These are phyloP conservation scores for Automeris io DNA, from an alignment of 2,888 invertebrate genomes.

Conservation along the genomic window DNA sequence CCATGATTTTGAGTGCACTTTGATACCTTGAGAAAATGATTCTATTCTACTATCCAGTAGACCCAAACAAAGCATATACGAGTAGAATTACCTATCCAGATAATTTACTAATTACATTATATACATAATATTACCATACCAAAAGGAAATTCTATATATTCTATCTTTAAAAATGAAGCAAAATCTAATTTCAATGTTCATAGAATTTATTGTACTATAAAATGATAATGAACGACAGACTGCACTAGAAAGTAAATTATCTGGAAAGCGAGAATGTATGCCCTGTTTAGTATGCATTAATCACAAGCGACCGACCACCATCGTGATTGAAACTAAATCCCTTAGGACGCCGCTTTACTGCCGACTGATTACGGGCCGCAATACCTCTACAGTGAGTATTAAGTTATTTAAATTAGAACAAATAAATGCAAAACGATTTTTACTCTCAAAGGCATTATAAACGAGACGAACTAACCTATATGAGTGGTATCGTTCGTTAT, in stretches of 20 bases:
- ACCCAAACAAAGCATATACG: no score
- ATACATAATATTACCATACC: no score
- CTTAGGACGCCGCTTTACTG: slow-evolving; percentile 45
- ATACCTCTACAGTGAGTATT: slow-evolving; percentile 44
- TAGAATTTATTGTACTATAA: neutral
- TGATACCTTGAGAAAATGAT: no score
- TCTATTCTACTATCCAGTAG: no score
- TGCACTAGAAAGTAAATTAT: slow-evolving; percentile 34
- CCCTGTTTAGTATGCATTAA: slow-evolving; percentile 74
- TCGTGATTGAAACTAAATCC: slow-evolving; percentile 74
- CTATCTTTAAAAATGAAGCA: no score
- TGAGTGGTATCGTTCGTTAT: no score
- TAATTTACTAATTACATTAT: no score
- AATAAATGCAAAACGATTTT: slow-evolving; percentile 7
- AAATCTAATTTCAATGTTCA: neutral
- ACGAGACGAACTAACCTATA: no score
- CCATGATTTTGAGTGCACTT: no score
- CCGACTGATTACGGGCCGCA: slow-evolving; percentile 59
- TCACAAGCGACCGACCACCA: slow-evolving; percentile 51
- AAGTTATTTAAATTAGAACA: slow-evolving; percentile 56
- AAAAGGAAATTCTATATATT: no score
- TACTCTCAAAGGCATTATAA: no score
- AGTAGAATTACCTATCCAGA: no score
- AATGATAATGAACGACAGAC: neutral
- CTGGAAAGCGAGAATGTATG: slow-evolving; percentile 36